These are phyloP conservation scores for Phoenoteleia sp. DNA, from an alignment of 2,888 invertebrate species.

Conservation along the genomic window DNA sequence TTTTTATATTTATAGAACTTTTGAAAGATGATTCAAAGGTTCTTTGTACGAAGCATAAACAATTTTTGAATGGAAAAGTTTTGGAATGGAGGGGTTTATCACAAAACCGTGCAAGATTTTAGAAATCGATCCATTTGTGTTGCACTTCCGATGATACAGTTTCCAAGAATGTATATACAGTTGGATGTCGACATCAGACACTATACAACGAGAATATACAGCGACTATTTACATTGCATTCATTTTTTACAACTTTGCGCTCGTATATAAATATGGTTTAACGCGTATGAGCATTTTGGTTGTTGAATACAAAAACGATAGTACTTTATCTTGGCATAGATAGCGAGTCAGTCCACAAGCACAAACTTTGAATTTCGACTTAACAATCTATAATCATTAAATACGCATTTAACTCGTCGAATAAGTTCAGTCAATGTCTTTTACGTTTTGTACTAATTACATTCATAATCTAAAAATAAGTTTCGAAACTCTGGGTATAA, in stretches of 20 bases:
- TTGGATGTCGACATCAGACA: not conserved
- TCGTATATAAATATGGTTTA: conserved; percentile 28
- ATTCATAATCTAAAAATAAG: not conserved
- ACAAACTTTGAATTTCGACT: conserved; percentile 13
- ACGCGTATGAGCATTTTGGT: conserved; percentile 21
- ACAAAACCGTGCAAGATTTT: too few relatives aligned
- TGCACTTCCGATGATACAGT: not conserved
- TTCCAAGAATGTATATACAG: conserved; percentile 6
- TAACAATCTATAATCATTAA: conserved; percentile 6
- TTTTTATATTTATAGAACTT: too few relatives aligned
- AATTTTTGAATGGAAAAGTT: too few relatives aligned
- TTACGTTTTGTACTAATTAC: not conserved
- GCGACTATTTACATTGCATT: conserved; percentile 56
- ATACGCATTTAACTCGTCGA: conserved; percentile 13
- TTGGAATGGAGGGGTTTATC: too few relatives aligned
- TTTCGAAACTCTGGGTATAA: too few relatives aligned
- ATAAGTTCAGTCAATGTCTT: conserved; percentile 25
- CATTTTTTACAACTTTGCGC: conserved; percentile 42
- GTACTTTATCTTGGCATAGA: conserved; percentile 2
- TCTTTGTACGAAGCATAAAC: too few relatives aligned
- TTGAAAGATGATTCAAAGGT: too few relatives aligned
- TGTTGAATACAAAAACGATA: conserved; percentile 2
- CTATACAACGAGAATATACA: conserved; percentile 61
- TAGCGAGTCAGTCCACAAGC: conserved; percentile 53
- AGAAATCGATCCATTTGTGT: too few relatives aligned